phyloP scores from a whole-genome alignment of 2,113 vertebrate species.

The Stercorarius parasiticus region DNA sequence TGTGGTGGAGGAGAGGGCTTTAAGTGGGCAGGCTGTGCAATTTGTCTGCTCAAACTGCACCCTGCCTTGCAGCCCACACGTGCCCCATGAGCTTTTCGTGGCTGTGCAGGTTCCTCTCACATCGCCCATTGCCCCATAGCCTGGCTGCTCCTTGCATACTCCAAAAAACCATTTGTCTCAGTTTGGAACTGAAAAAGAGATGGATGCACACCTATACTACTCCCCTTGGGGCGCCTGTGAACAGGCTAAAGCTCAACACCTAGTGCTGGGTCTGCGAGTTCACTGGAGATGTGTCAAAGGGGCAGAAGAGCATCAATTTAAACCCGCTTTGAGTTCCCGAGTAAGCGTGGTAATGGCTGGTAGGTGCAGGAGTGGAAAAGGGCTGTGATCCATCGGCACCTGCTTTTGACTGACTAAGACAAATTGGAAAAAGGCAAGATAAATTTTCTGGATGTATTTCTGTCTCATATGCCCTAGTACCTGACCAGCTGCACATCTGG shows the following conservation, averaged over 20 bases:
- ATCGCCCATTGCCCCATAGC: accelerated
- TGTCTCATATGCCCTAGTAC: background rate
- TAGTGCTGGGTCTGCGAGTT: background rate
- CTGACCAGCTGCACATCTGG: background rate
- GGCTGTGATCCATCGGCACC: background rate
- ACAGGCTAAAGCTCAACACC: background rate
- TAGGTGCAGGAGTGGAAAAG: background rate
- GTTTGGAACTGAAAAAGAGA: background rate
- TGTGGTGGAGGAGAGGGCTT: background rate
- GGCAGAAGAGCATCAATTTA: background rate
- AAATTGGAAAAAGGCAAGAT: background rate
- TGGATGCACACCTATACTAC: background rate
- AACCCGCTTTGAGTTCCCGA: background rate
- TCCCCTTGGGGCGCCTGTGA: background rate
- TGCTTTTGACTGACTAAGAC: background rate
- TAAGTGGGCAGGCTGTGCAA: background rate
- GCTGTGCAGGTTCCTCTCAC: background rate
- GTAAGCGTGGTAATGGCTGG: background rate
- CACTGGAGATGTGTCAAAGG: background rate
- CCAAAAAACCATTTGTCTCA: background rate
- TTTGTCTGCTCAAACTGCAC: background rate
- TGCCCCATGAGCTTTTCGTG: background rate
- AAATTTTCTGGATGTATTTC: background rate
- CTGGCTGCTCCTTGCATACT: background rate
- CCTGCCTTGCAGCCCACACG: background rate